These are phyloP conservation scores for Diadegma fenestrale DNA, from an alignment of 2,888 invertebrate genomes.

Conservation along the genomic window DNA sequence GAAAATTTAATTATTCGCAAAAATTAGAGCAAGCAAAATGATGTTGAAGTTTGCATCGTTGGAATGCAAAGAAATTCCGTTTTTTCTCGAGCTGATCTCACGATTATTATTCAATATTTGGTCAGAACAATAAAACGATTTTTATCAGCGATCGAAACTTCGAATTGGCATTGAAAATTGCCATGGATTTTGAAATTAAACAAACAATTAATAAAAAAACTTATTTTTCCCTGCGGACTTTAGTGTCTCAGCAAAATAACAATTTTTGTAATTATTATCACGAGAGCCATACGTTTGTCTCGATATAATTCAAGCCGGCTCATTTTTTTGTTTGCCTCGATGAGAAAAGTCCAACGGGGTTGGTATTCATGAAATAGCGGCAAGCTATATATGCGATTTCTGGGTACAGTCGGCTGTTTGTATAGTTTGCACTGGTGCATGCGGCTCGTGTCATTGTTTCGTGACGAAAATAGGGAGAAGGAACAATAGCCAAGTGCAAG, in stretches of 20 bases:
- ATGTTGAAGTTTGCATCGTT: no score
- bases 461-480: slow-evolving; percentile 40
- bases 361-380: slow-evolving; percentile 46
- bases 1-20: not conserved
- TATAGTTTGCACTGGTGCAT: slow-evolving; percentile 19
- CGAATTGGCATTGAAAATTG: no score
- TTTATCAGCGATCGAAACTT: no score
- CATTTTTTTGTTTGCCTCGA: slow-evolving; percentile 1
- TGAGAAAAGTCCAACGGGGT: slow-evolving; percentile 27
- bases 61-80: no score
- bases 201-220: no score
- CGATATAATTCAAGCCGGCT: not conserved
- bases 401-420: slow-evolving; percentile 11
- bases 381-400: slow-evolving; percentile 41
- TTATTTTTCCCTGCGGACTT: no score
- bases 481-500: slow-evolving; percentile 37
- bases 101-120: no score
- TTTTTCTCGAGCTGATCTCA: no score
- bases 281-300: not conserved
- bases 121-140: no score
- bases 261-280: slow-evolving; percentile 18
- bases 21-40: not conserved
- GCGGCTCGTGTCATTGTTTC: slow-evolving; percentile 38
- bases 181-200: no score
- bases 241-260: no score